Conservation (phyloP, 2,797 vertebrate genomes). For the Pempheris klunzingeri region DNA sequence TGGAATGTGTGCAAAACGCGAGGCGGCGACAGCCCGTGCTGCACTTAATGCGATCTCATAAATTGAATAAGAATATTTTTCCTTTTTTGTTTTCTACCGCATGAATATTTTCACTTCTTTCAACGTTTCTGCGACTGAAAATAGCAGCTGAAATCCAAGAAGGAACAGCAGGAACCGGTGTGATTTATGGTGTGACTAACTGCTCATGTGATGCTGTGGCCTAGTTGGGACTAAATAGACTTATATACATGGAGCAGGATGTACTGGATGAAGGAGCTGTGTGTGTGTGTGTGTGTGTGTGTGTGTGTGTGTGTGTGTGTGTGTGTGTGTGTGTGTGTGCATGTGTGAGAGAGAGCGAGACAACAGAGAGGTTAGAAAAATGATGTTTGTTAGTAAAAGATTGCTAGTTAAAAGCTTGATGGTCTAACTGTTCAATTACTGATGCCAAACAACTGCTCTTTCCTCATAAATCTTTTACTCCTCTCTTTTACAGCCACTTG, state of each 20-base stretch:
- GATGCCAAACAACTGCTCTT: neutral
- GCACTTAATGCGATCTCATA: constrained; percentile 52
- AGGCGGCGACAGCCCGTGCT: constrained; percentile 27
- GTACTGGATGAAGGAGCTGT: constrained; percentile 32
- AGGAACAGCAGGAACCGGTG: constrained; percentile 53
- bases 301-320: constrained; percentile 2
- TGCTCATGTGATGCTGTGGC: constrained; percentile 70
- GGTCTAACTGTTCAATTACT: constrained; percentile 4
- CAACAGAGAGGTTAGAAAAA: constrained; percentile 10
- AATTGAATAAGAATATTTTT: constrained; percentile 58
- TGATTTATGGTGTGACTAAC: constrained; percentile 76
- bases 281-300: constrained; percentile 18
- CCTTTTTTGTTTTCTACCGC: constrained; percentile 27
- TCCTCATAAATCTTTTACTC: neutral
- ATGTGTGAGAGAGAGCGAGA: too few relatives aligned
- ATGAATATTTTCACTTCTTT: constrained; percentile 47
- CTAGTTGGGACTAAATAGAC: constrained; percentile 69
- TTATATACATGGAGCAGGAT: constrained; percentile 39
- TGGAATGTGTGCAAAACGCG: constrained; percentile 49
- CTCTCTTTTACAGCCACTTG: neutral
- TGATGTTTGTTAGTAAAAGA: neutral
- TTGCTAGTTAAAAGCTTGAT: constrained; percentile 16
- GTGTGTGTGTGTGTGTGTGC: too few relatives aligned
- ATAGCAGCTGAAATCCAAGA: constrained; percentile 68
- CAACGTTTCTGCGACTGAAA: constrained; percentile 36